A percentile compares a stretch with the other conserved stretches of the same genome.
Evolutionary conservation across 2,797 vertebrate genomes (phyloP).

Genomic region (Denticeps clupeoides): DNA sequence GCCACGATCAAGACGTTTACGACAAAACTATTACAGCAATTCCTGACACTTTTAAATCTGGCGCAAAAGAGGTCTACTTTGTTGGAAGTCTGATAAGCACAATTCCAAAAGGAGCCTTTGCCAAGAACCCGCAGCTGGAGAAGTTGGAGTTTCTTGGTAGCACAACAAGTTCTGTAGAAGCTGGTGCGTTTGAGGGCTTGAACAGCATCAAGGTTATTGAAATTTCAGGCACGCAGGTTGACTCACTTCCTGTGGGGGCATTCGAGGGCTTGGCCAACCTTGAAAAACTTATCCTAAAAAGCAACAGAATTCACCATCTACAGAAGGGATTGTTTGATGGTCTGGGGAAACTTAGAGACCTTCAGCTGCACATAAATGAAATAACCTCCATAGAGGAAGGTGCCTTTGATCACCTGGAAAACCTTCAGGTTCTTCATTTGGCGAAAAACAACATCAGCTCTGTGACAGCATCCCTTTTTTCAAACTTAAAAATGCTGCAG

Average conservation of each 20-base stretch:
- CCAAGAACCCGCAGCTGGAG: constrained; percentile 44
- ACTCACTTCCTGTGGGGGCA: constrained; percentile 42
- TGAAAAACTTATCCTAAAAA: constrained; percentile 49
- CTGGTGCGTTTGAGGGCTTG: constrained; percentile 63
- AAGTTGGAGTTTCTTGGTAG: constrained; percentile 56
- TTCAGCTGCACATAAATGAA: constrained; percentile 51
- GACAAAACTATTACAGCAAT: constrained; percentile 37
- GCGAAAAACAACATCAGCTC: constrained; percentile 52
- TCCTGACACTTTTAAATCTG: constrained; percentile 35
- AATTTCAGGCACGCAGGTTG: constrained; percentile 47
- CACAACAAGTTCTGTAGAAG: constrained; percentile 44
- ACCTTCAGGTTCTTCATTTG: constrained; percentile 49
- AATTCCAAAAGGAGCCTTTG: constrained; percentile 54
- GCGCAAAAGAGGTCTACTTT: constrained; percentile 54
- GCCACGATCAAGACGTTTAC: constrained; percentile 38
- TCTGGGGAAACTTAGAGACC: constrained; percentile 38
- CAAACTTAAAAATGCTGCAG: constrained; percentile 46
- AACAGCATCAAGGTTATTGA: constrained; percentile 43
- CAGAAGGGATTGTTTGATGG: constrained; percentile 59
- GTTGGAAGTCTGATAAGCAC: constrained; percentile 43
- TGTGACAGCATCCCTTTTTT: constrained; percentile 47
- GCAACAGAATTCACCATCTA: constrained; percentile 45
- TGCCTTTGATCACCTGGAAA: constrained; percentile 57
- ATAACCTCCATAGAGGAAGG: constrained; percentile 59
- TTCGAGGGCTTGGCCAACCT: constrained; percentile 58